phyloP scores from a whole-genome alignment of 2,888 invertebrate genomes.

The Noctua janthina region DNA sequence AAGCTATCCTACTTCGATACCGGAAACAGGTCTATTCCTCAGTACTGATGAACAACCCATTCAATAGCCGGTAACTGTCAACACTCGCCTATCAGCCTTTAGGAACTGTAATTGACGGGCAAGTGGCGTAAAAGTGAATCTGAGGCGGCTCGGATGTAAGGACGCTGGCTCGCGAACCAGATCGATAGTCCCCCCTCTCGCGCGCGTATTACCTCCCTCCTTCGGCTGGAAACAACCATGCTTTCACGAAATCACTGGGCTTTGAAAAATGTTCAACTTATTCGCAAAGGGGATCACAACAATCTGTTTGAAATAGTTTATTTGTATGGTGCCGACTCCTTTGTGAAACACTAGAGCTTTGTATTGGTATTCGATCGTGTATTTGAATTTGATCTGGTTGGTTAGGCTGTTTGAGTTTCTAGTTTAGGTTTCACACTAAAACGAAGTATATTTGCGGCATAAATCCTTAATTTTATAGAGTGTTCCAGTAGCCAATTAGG shows the following conservation, averaged over 20 bases:
- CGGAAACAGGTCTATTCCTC: neutral
- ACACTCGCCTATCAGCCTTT: slow-evolving; percentile 72
- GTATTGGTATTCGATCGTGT: slow-evolving; percentile 31
- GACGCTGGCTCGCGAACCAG: slow-evolving; percentile 72
- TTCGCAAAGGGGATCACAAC: slow-evolving; percentile 50
- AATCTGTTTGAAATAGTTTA: slow-evolving; percentile 55
- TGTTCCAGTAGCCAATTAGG: slow-evolving; percentile 39
- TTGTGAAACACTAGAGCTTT: slow-evolving; percentile 38
- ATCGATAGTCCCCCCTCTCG: slow-evolving; percentile 73
- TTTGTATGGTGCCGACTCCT: slow-evolving; percentile 31
- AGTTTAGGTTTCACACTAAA: slow-evolving; percentile 14
- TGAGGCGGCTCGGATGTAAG: slow-evolving; percentile 71
- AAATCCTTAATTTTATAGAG: slow-evolving; percentile 31
- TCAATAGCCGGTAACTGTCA: slow-evolving; percentile 58
- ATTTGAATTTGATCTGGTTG: slow-evolving; percentile 34
- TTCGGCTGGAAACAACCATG: slow-evolving; percentile 57
- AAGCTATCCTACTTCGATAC: neutral
- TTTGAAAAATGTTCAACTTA: slow-evolving; percentile 55
- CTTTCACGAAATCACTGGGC: slow-evolving; percentile 61
- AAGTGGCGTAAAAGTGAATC: slow-evolving; percentile 83
- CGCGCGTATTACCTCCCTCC: slow-evolving; percentile 58
- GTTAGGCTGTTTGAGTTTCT: slow-evolving; percentile 19
- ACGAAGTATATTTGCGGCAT: neutral
- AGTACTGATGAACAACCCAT: slow-evolving; percentile 42
- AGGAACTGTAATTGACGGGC: slow-evolving; percentile 76